A percentile compares a stretch with the other conserved stretches of the same genome.
These are phyloP conservation scores for Acrobasis consociella DNA, from an alignment of 2,888 invertebrate species.

Conservation along the genomic window DNA sequence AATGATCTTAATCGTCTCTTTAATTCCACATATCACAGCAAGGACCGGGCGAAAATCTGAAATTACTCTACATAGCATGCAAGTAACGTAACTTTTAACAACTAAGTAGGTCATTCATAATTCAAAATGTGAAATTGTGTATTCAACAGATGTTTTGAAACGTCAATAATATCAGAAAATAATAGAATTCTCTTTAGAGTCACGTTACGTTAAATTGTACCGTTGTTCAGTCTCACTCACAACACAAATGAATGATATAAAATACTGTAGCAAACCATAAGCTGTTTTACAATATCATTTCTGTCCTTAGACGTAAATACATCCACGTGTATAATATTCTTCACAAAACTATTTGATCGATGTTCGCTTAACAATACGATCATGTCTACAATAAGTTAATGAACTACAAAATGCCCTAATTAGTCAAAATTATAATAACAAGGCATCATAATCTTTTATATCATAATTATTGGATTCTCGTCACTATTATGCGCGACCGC, in stretches of 20 bases:
- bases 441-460: conserved; percentile 73
- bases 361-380: conserved; percentile 68
- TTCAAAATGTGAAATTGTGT: conserved; percentile 47
- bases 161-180: conserved; percentile 69
- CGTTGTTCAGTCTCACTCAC: conserved; percentile 79
- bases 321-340: conserved; percentile 53
- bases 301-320: conserved; percentile 51
- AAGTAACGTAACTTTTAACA: conserved; percentile 72
- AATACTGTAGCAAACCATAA: conserved; percentile 77
- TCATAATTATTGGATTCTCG: conserved; percentile 82
- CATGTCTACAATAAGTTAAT: conserved; percentile 78
- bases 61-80: conserved; percentile 77
- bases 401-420: conserved; percentile 79
- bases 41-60: conserved; percentile 81
- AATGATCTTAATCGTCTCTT: conserved; percentile 54
- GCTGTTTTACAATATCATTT: conserved; percentile 52
- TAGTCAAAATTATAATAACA: conserved; percentile 77
- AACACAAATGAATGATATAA: conserved; percentile 74
- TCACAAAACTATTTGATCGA: conserved; percentile 76
- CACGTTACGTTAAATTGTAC: conserved; percentile 74
- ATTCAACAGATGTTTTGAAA: conserved; percentile 36
- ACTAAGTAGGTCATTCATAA: conserved; percentile 59
- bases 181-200: conserved; percentile 53
- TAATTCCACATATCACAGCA: conserved; percentile 72
- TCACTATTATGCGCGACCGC: conserved; percentile 82